These are phyloP conservation scores for Clarias laeviceps DNA, from an alignment of 2,797 vertebrate species.

Conservation along the genomic window DNA sequence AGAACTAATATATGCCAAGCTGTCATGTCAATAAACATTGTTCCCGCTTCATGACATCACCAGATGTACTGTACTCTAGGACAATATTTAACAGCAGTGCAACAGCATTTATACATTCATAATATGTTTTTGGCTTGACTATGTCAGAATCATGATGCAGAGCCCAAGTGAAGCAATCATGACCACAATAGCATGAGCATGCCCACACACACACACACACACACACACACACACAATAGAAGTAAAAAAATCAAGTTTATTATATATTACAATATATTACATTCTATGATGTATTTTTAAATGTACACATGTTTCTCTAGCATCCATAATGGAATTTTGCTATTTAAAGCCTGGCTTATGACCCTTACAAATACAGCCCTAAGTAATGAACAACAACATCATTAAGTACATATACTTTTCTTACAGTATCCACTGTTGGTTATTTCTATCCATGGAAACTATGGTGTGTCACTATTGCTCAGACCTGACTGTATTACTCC, in stretches of 20 bases:
- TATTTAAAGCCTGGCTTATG: background rate
- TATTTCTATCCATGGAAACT: background rate
- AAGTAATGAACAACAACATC: background rate
- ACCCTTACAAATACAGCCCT: background rate
- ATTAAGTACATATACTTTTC: slow-evolving; percentile 12
- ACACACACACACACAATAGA: background rate
- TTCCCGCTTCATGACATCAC: background rate
- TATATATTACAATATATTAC: background rate
- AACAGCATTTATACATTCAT: slow-evolving; percentile 1
- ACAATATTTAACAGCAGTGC: background rate
- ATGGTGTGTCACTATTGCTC: background rate
- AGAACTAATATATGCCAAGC: background rate
- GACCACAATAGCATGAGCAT: background rate
- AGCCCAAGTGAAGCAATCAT: no score
- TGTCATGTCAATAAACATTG: background rate
- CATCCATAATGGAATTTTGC: background rate
- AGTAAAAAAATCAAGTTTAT: background rate
- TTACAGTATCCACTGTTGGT: background rate
- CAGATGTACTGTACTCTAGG: background rate
- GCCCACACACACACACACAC: background rate
- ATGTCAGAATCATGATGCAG: slow-evolving; percentile 2
- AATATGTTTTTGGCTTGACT: background rate
- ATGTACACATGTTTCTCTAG: background rate
- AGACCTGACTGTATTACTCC: background rate
- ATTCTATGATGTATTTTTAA: background rate